Base-by-base conservation (phyloP, 2,888 invertebrate genomes). In the Danaus chrysippus region DNA sequence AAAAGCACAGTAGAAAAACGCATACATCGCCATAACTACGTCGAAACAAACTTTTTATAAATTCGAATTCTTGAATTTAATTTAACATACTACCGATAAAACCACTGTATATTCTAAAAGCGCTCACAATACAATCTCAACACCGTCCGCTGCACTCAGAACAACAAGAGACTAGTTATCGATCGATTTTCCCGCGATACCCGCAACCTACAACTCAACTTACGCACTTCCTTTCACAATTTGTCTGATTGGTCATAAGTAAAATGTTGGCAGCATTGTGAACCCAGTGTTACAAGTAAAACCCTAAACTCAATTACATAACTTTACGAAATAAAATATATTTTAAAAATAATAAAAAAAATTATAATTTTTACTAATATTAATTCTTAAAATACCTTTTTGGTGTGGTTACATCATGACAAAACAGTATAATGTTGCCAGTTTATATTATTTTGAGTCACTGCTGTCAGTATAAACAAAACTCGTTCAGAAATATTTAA, bases 1-100 rank as follows among this genome's bases (percentile, higher is more conserved):
- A 64, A 89, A 74, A 60, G 76, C 73, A 55, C 84, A 71, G 73
- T 77, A 82, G 66, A 86, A 67, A 46, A 76, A 71, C 65, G 73
- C 64, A 71, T 76, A 76, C 19, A 73, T 68, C 68, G 74, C 73
- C 87, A 87, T 87, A 13, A 53, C 77, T 62, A 34, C 8, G 3
- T 34, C 23, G 61, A 44, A 58, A 59, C 8, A 49, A 65, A 59
- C 61, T 59, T 61, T 57, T 60, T 59, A 62, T 68, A 62, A 57
- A 63, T 78, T 58, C n/a, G 23, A 55, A 53, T 53, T 61, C 13
- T 59, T 2, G 41, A 61, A 54, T 17, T 46, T 61, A 63, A 59
- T n/a, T 15, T n/a, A n/a, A 15, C 46, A 49, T 17, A 17, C 17
- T 17, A 49, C 49, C n/a, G 15, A 49, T 49, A 10, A 17, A 15